Base-by-base conservation (phyloP, 2,888 invertebrate species). In the Nephrocerus scutellatus region DNA sequence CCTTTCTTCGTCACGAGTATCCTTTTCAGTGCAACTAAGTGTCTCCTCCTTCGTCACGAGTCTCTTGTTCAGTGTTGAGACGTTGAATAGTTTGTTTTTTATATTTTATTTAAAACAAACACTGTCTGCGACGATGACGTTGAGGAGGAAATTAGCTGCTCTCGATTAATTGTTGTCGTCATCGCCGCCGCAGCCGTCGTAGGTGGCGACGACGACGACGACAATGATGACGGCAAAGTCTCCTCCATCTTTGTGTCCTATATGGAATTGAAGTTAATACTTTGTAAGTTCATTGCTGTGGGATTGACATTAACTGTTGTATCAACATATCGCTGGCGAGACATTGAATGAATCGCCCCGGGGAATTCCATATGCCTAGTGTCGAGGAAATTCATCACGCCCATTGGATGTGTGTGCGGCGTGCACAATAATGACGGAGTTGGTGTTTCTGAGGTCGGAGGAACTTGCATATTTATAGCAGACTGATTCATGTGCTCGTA, bases 251-350 rank as follows among this genome's bases (percentile, higher is more conserved):
- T 34, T 53, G 62, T 57, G 57, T 62, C 60, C 81, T 80, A 84
- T 75, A 84, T 80, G 58, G 81, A 76, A 64, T 82, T 83, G 55
- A 84, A 84, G 65, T 82, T 84, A 46, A 85, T 76, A 50, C 80
- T 81, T 58, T 83, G 79, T 59, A 82, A 74, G 68, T 81, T 82
- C 59, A 84, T 75, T 49, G 80, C 70, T 31, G 75, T 70, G 52
- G 71, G 70, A 65, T 76, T 77, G 9, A 70, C 66, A 41, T 70
- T 70, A 30, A 70, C 56, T 19, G 58, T 57, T 14, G 62, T 55
- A 48, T 70, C 70, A 30, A 67, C 60, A 44, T 69, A 70, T 29
- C 70, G 62, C 47, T 68, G 70, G 28, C 70, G 58, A 18, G 73
- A 62, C 66, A 79, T 75, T 30, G 74, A 72, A 53, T 81, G 75